Percentiles rank a stretch among this genome's conserved stretches.
Conservation (phyloP, 2,797 vertebrate genomes). For the Phrynocephalus vlangalii region DNA sequence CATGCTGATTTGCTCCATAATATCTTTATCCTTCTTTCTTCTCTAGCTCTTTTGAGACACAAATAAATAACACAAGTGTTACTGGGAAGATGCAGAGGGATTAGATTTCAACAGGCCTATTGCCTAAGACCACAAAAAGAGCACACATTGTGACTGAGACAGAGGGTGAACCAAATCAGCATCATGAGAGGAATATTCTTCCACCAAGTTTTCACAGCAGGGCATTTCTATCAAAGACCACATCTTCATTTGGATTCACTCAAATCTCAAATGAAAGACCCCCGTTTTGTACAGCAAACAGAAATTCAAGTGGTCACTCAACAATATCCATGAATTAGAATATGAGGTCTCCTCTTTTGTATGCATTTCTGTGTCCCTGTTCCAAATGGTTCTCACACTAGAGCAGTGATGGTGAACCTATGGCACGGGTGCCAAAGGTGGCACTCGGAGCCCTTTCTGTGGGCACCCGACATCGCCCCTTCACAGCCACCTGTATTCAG, state of each 20-base stretch:
- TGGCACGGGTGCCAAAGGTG: too few relatives aligned
- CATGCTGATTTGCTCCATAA: not conserved
- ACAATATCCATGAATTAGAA: not conserved
- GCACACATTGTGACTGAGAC: not conserved
- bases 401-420: too few relatives aligned
- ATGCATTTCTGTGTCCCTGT: not conserved
- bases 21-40: not conserved
- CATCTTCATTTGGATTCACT: not conserved
- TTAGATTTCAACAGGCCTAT: not conserved
- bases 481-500: too few relatives aligned
- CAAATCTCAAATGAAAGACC: not conserved
- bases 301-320: not conserved
- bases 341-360: not conserved
- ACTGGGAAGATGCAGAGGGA: not conserved
- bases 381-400: not conserved
- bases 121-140: not conserved
- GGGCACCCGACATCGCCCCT: too few relatives aligned
- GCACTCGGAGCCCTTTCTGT: too few relatives aligned
- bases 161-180: not conserved
- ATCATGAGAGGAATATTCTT: not conserved
- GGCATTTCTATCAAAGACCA: not conserved
- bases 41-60: not conserved
- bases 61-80: not conserved
- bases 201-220: not conserved
- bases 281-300: not conserved